Conservation (phyloP, 2,113 vertebrate species). For the Zootoca vivipara region DNA sequence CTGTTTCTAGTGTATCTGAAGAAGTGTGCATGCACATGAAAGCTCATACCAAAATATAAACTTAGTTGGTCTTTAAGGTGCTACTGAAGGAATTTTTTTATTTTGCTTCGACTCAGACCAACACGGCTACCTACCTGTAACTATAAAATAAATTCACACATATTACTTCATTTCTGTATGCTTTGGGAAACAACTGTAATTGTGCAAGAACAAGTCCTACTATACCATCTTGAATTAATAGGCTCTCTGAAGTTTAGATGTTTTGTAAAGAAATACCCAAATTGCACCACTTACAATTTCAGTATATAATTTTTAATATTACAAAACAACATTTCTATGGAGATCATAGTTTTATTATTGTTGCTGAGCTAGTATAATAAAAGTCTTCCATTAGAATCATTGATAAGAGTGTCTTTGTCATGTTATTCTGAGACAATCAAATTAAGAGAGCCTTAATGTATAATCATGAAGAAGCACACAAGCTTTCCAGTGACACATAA, state of each 20-base stretch:
- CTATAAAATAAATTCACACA: neutral
- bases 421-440: neutral
- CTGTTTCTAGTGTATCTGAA: too few species aligned
- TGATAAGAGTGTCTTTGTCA: neutral
- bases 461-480: neutral
- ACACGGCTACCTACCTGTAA: too few species aligned
- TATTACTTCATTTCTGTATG: neutral
- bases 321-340: neutral
- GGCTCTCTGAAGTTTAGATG: neutral
- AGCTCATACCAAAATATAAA: too few species aligned
- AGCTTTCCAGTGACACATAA: neutral
- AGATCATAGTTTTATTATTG: neutral
- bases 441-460: neutral
- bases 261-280: neutral
- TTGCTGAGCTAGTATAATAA: neutral
- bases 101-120: too few species aligned
- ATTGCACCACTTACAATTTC: neutral
- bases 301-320: neutral
- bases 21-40: too few species aligned
- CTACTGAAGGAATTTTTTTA: too few species aligned
- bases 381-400: neutral
- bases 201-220: neutral
- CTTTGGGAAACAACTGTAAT: neutral
- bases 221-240: neutral
- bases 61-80: too few species aligned